phyloP scores from a whole-genome alignment of 2,113 vertebrate genomes.

The Psettodes erumei region DNA sequence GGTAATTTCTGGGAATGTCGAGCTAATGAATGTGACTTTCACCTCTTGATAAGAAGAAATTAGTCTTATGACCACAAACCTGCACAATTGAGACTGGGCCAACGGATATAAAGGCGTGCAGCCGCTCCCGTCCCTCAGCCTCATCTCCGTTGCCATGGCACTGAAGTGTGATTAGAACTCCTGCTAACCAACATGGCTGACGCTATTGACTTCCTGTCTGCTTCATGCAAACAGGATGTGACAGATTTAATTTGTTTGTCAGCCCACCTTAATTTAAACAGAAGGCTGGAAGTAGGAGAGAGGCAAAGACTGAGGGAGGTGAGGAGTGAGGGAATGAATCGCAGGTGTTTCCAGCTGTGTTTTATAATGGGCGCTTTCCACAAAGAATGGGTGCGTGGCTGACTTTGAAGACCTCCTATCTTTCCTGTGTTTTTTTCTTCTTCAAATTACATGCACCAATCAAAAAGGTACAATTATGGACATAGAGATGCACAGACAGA shows the following conservation, averaged over 20 bases:
- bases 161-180: slow-evolving; percentile 85
- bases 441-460: background rate
- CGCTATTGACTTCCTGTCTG: slow-evolving; percentile 83
- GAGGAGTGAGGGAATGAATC: slow-evolving; percentile 38
- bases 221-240: slow-evolving; percentile 84
- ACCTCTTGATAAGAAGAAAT: background rate
- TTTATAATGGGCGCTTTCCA: background rate
- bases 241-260: slow-evolving; percentile 88
- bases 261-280: slow-evolving; percentile 84
- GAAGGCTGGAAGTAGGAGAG: slow-evolving; percentile 77
- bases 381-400: background rate
- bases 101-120: background rate
- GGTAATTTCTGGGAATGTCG: background rate
- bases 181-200: slow-evolving; percentile 80
- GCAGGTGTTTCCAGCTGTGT: background rate
- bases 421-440: background rate
- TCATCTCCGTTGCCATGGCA: slow-evolving; percentile 64
- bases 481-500: background rate
- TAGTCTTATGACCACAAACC: background rate
- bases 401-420: background rate
- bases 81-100: background rate
- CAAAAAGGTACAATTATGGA: background rate
- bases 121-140: slow-evolving; percentile 36
- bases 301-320: slow-evolving; percentile 46
- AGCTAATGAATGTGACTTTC: background rate